Evolutionary conservation across 2,797 vertebrate genomes (phyloP), one percentile per base, ranked within the genome.

Genomic region (Botia kubotai): DNA sequence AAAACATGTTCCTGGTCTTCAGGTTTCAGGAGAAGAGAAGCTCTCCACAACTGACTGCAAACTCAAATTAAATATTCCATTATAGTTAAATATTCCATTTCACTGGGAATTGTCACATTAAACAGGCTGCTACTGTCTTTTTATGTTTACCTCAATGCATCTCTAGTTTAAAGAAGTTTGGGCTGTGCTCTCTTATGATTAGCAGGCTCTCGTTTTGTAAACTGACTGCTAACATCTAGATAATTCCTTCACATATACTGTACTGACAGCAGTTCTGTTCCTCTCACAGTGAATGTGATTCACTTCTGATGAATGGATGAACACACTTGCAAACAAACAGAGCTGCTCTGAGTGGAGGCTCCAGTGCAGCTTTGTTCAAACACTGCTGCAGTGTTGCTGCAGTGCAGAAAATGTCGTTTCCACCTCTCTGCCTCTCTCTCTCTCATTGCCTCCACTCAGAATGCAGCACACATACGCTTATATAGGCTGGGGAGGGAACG

Each of bases 311-410:
- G 26, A 79, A 71, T 60, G 43, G 14, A 62, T 12, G 10, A 2
- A 36, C 17, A 71, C 55, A 5, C 4, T 17, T 23, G 85, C 70
- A 75, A 82, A 84, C 69, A 72, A 75, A 70, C 60, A 83, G 23
- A 87, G 81, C 75, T 39, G 75, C 72, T 89, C 77, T 72, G 72
- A 72, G 36, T 81, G 72, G 71, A 76, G 29, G 85, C 73, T 80
- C 73, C 84, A 86, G 86, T 90, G 89, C 90, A 86, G 87, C 88
- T 91, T 92, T 90, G 89, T 92, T 91, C 89, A 86, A 86, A 73
- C 81, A 89, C 84, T 91, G 91, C 93, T 93, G 95, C 94, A 94
- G 92, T 92, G 90, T 92, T 95, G 93, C 94, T 96, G 94, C 94
- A 95, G 90, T 94, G 94, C 92, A 91, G 93, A 91, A 93, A 88